Evolutionary conservation across 1,140 invertebrate species (phyloP), one percentile per base, ranked within the genome.

Genomic region (Hypsibius dujardini): DNA sequence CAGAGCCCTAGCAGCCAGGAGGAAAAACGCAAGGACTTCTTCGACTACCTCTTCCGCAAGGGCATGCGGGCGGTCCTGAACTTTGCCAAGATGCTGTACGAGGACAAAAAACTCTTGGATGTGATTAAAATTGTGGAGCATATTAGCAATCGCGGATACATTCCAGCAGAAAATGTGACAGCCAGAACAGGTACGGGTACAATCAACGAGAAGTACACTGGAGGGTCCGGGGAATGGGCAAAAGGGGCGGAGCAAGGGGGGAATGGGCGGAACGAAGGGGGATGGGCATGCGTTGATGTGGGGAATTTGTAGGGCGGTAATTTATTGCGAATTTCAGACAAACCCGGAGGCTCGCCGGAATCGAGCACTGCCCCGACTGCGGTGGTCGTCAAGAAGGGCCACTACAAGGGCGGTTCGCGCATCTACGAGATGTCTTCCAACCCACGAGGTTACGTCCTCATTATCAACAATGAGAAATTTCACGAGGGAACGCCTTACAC

Each of bases 391-490:
- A 56, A 56, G 50, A 56, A 7, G 7, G 62, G 62, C 12, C 12
- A 15, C 7, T 67, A 67, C 62, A 12, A 67, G 42, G 62, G 62
- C 45, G 62, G 62, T 15, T 67, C 62, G 12, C 62, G 62, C 12
- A 45, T 42, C 3, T 67, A 67, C 42, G 12, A 3, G 3, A 67
- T 67, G 62, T 7, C 12, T 12, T 67, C 62, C 3, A 12, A 42
- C 42, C 62, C 62, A 7, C 62, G 62, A 12, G 62, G 62, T 42
- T 45, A 67, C 42, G 62, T 67, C 3, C 42, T 67, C 12, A 12
- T 67, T 7, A 67, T 67, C 62, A 67, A 67, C 62, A 67, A 67
- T 42, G 62, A 67, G 42, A 42, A 67, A 3, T 67, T 67, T 42
- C 12, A 67, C 12, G 45, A 42, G 12, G 42, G 62, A 15, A 42